These are phyloP conservation scores for Clamator glandarius DNA, from an alignment of 2,797 vertebrate species.

Conservation along the genomic window DNA sequence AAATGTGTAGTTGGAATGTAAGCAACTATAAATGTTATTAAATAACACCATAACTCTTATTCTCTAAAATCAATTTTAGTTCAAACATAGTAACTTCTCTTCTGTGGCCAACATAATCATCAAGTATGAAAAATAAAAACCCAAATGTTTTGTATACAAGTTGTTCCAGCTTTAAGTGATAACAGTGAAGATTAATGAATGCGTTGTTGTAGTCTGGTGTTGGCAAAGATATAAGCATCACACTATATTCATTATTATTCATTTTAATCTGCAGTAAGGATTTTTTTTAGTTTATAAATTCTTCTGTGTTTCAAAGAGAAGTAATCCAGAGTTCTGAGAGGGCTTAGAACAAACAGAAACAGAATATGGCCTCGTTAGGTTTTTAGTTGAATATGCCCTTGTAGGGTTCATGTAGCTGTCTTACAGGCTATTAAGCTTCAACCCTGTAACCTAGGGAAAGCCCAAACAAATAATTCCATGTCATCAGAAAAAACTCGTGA, in stretches of 20 bases:
- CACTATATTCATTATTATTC: neutral
- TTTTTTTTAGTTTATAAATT: neutral
- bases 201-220: neutral
- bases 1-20: neutral
- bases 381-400: neutral
- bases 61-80: neutral
- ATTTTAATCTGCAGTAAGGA: neutral
- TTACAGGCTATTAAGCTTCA: neutral
- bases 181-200: neutral
- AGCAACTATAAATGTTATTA: neutral
- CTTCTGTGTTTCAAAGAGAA: neutral
- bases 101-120: neutral
- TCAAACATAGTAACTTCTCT: neutral
- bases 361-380: neutral
- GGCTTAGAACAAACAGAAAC: neutral
- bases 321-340: neutral
- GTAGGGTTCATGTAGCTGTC: neutral
- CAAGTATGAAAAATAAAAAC: neutral
- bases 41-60: neutral
- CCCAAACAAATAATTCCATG: neutral
- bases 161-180: neutral
- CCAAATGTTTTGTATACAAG: rapidly evolving
- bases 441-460: neutral
- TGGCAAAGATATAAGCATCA: neutral
- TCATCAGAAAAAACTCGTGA: neutral